Evolutionary conservation across 2,888 invertebrate genomes (phyloP).

Genomic region (Glyphotaelius pellucidus): DNA sequence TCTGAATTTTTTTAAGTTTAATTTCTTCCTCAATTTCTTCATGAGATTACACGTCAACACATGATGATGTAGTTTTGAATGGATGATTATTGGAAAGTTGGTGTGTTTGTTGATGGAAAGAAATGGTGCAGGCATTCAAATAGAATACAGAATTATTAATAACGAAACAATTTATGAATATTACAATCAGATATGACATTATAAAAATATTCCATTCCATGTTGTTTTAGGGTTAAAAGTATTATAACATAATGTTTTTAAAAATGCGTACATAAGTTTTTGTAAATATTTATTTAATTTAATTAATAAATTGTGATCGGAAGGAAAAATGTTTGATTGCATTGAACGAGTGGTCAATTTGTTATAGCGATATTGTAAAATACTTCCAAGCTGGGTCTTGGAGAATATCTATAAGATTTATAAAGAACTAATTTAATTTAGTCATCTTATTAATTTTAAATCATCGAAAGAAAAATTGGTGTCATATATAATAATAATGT

Average conservation of each 20-base stretch:
- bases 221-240: not conserved
- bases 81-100: not conserved
- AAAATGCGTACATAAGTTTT: not conserved
- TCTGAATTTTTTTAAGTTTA: too few species aligned
- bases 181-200: not conserved
- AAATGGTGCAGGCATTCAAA: too few species aligned
- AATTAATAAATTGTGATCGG: not conserved
- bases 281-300: not conserved
- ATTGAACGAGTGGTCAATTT: not conserved
- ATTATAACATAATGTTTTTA: too few species aligned
- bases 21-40: too few species aligned
- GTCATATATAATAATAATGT: not conserved
- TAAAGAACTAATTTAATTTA: too few species aligned
- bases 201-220: not conserved
- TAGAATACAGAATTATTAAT: not conserved
- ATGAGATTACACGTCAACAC: not conserved
- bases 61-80: not conserved
- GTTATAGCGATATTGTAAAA: not conserved
- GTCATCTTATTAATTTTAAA: not conserved
- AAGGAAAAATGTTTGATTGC: not conserved
- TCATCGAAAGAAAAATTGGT: not conserved
- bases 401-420: too few species aligned
- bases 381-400: too few species aligned
- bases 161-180: not conserved
- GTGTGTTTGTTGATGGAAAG: too few species aligned